Evolutionary conservation across 2,888 invertebrate genomes (phyloP).

Genomic region (Drosophila phalerata): DNA sequence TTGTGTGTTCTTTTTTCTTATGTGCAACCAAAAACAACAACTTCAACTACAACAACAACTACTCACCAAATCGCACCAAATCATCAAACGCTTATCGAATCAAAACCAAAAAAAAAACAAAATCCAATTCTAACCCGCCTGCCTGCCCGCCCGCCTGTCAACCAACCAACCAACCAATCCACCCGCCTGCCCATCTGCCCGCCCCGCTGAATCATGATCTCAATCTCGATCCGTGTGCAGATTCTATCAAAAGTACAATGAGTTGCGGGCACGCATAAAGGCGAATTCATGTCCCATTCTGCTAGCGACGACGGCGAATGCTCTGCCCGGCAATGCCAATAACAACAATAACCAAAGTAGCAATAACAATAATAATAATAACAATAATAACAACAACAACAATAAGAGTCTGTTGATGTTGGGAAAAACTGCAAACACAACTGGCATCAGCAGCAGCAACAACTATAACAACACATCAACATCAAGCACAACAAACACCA

Average conservation of each 20-base stretch:
- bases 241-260: slow-evolving; percentile 95
- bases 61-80: slow-evolving; percentile 67
- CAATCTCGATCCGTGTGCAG: slow-evolving; percentile 84
- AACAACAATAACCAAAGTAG: slow-evolving; percentile 81
- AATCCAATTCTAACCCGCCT: slow-evolving; percentile 59
- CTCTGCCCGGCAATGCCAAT: slow-evolving; percentile 72
- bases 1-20: slow-evolving; percentile 59
- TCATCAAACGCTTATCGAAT: slow-evolving; percentile 78
- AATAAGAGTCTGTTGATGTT: slow-evolving; percentile 68
- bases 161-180: slow-evolving; percentile 35
- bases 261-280: slow-evolving; percentile 95
- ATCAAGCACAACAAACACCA: slow-evolving; percentile 31
- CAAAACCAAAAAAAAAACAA: slow-evolving; percentile 37
- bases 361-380: slow-evolving; percentile 65
- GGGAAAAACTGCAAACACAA: slow-evolving; percentile 55
- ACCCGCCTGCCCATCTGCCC: slow-evolving; percentile 24
- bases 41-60: slow-evolving; percentile 42
- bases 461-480: slow-evolving; percentile 42
- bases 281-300: slow-evolving; percentile 93
- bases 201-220: slow-evolving; percentile 12
- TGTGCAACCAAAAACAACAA: slow-evolving; percentile 55
- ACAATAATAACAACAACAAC: slow-evolving; percentile 62
- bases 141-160: slow-evolving; percentile 21
- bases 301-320: slow-evolving; percentile 86
- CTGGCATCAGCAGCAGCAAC: slow-evolving; percentile 51